Evolutionary conservation across 64 coral and sea anemone species (phyloP).

Genomic region (Stylophora pistillata): DNA sequence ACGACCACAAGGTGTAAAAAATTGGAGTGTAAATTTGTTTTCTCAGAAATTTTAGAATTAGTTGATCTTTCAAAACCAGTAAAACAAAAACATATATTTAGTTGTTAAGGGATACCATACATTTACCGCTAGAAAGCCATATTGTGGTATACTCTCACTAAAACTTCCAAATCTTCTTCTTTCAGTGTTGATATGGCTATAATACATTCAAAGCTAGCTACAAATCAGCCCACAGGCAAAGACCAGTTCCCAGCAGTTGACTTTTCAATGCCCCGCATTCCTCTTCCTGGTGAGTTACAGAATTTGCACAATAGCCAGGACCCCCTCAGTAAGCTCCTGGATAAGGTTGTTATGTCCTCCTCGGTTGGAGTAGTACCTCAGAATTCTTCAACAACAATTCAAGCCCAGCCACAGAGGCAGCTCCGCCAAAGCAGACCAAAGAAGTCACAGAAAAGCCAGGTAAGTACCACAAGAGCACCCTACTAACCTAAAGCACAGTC

Average conservation of each 20-base stretch:
- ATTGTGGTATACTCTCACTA: background rate
- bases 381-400: slow-evolving; percentile 54
- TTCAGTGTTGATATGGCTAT: slow-evolving; percentile 86
- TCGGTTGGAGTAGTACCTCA: slow-evolving; percentile 13
- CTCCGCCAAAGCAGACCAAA: slow-evolving; percentile 58
- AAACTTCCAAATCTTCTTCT: background rate
- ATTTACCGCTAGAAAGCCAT: background rate
- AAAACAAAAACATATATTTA: no score
- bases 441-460: slow-evolving; percentile 74
- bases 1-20: no score
- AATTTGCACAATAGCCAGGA: slow-evolving; percentile 45
- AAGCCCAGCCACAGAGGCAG: slow-evolving; percentile 80
- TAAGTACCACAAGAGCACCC: background rate
- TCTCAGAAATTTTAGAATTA: no score
- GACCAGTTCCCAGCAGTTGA: slow-evolving; percentile 31
- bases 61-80: no score
- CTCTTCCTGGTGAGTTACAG: slow-evolving; percentile 51
- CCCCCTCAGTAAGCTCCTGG: slow-evolving; percentile 72
- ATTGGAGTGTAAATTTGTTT: no score
- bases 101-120: no score
- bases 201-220: slow-evolving; percentile 88
- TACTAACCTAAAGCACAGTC: no score
- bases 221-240: slow-evolving; percentile 45
- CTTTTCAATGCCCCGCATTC: slow-evolving; percentile 71
- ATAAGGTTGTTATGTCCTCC: slow-evolving; percentile 50